phyloP scores from a whole-genome alignment of 1,140 invertebrate species.

The Phthorimaea operculella region DNA sequence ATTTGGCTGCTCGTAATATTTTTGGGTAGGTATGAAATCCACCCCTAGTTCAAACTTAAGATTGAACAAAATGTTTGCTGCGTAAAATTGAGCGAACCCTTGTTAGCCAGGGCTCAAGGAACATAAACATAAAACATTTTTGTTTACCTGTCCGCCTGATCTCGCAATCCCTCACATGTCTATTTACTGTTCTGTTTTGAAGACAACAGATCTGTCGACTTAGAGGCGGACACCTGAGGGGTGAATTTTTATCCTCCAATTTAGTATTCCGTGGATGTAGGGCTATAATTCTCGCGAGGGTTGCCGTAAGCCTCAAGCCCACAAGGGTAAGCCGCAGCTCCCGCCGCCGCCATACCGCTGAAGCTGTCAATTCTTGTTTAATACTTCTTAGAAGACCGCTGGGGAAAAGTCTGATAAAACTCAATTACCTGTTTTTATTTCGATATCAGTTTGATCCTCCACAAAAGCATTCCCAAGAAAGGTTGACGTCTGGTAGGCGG shows the following conservation, averaged over 20 bases:
- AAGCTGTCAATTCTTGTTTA: not conserved
- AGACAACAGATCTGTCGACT: constrained; percentile 42
- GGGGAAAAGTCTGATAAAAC: no score
- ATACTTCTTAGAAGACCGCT: no score
- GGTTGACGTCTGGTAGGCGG: no score
- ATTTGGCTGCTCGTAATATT: no score
- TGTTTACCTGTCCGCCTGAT: constrained; percentile 35
- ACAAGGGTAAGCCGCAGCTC: constrained; percentile 28
- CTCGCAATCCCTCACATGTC: constrained; percentile 31
- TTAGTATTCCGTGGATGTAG: constrained; percentile 49
- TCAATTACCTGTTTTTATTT: no score
- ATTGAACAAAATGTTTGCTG: no score
- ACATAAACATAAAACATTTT: constrained; percentile 24
- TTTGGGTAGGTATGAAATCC: no score
- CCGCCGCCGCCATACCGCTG: constrained; percentile 19
- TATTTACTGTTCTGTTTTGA: constrained; percentile 27
- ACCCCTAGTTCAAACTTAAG: no score
- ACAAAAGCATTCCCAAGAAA: no score
- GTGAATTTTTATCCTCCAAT: constrained; percentile 43
- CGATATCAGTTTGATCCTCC: no score
- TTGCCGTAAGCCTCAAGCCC: constrained; percentile 9
- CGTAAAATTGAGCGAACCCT: constrained; percentile 1
- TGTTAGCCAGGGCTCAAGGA: constrained; percentile 36
- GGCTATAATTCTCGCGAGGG: constrained; percentile 46
- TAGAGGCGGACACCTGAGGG: constrained; percentile 44